Evolutionary conservation across 2,113 vertebrate genomes (phyloP).

Genomic region (Mus musculus): DNA sequence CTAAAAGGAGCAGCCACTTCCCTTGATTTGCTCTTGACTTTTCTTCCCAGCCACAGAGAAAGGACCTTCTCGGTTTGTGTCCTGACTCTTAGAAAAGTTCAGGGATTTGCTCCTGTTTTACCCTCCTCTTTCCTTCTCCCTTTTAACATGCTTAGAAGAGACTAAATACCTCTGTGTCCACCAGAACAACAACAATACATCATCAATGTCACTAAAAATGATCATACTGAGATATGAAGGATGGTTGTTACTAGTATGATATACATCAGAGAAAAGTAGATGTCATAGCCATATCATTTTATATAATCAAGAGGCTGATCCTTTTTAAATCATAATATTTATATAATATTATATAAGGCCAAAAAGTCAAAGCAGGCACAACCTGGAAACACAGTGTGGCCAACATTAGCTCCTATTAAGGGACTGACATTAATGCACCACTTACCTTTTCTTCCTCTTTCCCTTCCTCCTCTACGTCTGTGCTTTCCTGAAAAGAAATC

Average conservation of each 20-base stretch:
- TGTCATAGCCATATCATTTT: not conserved
- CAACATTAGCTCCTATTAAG: rapidly evolving
- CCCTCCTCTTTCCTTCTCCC: not conserved
- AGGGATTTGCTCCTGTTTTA: not conserved
- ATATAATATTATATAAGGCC: too few species aligned
- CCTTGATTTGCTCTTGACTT: slow-evolving; percentile 42
- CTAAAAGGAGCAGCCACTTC: not conserved
- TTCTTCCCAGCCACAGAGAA: not conserved
- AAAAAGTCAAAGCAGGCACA: not conserved
- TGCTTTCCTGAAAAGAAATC: slow-evolving; percentile 90
- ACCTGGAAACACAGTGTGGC: rapidly evolving
- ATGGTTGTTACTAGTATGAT: not conserved
- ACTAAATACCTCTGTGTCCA: too few species aligned
- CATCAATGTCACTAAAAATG: not conserved
- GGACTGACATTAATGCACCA: slow-evolving; percentile 45
- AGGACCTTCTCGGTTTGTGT: not conserved
- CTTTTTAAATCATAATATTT: not conserved
- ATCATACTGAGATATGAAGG: not conserved
- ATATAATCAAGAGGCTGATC: not conserved
- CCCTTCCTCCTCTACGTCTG: slow-evolving; percentile 93
- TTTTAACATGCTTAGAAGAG: not conserved
- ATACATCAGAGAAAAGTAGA: not conserved
- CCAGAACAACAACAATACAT: not conserved
- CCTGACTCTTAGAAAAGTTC: not conserved
- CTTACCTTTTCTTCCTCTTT: slow-evolving; percentile 97